phyloP scores from a whole-genome alignment of 2,797 vertebrate genomes.

The Microctenopoma lineatum region DNA sequence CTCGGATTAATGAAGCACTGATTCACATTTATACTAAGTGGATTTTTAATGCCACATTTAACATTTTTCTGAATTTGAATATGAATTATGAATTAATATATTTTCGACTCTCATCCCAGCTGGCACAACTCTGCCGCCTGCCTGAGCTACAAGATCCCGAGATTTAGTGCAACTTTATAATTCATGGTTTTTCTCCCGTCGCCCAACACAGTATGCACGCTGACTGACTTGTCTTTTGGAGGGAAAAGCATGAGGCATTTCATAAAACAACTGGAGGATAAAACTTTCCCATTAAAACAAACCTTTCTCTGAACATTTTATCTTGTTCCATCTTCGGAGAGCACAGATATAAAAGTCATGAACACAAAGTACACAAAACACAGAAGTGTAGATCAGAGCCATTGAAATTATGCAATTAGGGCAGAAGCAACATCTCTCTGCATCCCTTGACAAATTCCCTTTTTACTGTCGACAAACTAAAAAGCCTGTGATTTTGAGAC shows the following conservation, averaged over 20 bases:
- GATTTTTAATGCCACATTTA: constrained; percentile 37
- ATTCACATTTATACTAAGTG: constrained; percentile 31
- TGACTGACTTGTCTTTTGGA: constrained; percentile 53
- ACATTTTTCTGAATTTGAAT: constrained; percentile 23
- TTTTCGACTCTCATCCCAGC: constrained; percentile 17
- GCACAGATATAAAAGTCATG: constrained; percentile 49
- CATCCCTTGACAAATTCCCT: constrained; percentile 33
- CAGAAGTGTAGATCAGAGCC: constrained; percentile 54
- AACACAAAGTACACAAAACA: constrained; percentile 58
- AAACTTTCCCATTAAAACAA: constrained; percentile 63
- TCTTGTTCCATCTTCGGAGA: constrained; percentile 35
- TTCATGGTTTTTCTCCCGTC: constrained; percentile 46
- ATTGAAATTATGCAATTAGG: constrained; percentile 60
- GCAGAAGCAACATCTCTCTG: constrained; percentile 46
- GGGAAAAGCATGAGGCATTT: constrained; percentile 43
- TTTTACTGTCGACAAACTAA: constrained; percentile 41
- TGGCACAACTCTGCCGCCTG: constrained; percentile 22
- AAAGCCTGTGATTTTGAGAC: constrained; percentile 34
- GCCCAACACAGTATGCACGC: constrained; percentile 36
- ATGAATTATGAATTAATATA: constrained; percentile 43
- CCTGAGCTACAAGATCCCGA: constrained; percentile 32
- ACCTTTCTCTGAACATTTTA: constrained; percentile 47
- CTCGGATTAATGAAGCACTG: constrained; percentile 2
- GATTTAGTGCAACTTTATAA: constrained; percentile 58
- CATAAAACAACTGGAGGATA: constrained; percentile 48